Evolutionary conservation across 30 jellyfish, hydroid and myxozoan species (phyloP), one percentile per base, ranked within the genome.

Genomic region (Cassiopea xamachana): DNA sequence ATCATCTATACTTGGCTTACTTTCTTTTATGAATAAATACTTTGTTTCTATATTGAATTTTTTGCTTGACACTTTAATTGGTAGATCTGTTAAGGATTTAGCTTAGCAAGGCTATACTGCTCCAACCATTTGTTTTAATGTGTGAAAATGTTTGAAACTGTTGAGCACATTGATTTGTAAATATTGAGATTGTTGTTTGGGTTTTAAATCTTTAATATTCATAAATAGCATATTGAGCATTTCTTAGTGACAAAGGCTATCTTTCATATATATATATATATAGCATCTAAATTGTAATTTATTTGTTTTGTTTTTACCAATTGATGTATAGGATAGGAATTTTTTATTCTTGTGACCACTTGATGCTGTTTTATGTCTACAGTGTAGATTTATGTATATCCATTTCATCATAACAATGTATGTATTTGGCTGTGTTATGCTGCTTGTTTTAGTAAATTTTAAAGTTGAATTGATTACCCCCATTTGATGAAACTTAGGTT

Each of bases 201-300:
- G 94, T 87, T 87, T 86, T 87, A 64, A 87, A 77, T 88, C 91
- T 70, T 58, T 88, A 77, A 86, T 75, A 86, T 73, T 73, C 94
- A 67, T 88, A 70, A 47, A 49, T 79, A 9, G 75, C 73, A 87
- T 77, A 77, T 79, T 69, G 75, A 79, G 77, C 76, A 27, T 87
- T 86, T 87, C 90, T 77, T 87, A 77, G 94, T 67, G 81, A 59
- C 85, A 80, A 88, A 88, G 87, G 81, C 86, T 88, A 80, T 69
- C 95, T 81, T 88, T 80, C 90, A 27, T 27, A 27, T 27, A 27
- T 27, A 27, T 27, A 27, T 27, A 68, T 88, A 79, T 50, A 68
- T 48, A 88, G 87, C 60, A 90, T 72, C 69, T 45, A 73, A 88
- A 81, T 48, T 87, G 89, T 87, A 87, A 87, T 76, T 87, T 87